A percentile compares a stretch with the other conserved stretches of the same genome.
Evolutionary conservation across 1,140 invertebrate species (phyloP).

Genomic region (Drosophila tropicalis): DNA sequence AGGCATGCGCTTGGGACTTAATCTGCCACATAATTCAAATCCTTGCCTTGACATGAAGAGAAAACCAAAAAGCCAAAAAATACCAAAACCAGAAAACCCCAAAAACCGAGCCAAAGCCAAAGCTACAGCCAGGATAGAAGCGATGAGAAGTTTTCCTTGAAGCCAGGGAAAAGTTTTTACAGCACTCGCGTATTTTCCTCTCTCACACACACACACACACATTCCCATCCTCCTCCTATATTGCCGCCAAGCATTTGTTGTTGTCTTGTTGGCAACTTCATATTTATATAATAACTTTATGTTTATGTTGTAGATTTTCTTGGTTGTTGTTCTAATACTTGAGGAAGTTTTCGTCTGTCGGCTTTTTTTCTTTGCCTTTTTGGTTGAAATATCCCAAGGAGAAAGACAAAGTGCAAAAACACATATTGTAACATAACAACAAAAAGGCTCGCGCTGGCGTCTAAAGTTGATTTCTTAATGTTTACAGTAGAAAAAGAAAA

Average conservation of each 20-base stretch:
- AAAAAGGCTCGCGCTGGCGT: conserved; percentile 69
- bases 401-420: conserved; percentile 46
- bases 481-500: conserved; percentile 71
- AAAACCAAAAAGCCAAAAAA: conserved; percentile 36
- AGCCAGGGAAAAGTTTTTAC: conserved; percentile 56
- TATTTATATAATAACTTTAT: conserved; percentile 81
- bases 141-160: conserved; percentile 42
- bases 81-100: conserved; percentile 16
- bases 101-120: conserved; percentile 17
- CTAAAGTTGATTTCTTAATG: conserved; percentile 81
- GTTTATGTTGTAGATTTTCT: conserved; percentile 76
- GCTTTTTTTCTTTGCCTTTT: conserved; percentile 15
- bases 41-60: conserved; percentile 52
- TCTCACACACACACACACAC: neutral
- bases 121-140: conserved; percentile 24
- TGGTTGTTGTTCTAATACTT: conserved; percentile 28
- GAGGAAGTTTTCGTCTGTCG: conserved; percentile 30
- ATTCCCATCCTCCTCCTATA: conserved; percentile 31
- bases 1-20: conserved; percentile 72
- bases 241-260: neutral
- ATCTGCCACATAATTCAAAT: conserved; percentile 74
- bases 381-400: conserved; percentile 48
- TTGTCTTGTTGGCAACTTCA: conserved; percentile 57
- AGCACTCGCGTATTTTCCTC: conserved; percentile 5
- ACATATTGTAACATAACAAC: conserved; percentile 67